Conservation (phyloP, 2,888 invertebrate genomes). For the Nymphalis polychloros region DNA sequence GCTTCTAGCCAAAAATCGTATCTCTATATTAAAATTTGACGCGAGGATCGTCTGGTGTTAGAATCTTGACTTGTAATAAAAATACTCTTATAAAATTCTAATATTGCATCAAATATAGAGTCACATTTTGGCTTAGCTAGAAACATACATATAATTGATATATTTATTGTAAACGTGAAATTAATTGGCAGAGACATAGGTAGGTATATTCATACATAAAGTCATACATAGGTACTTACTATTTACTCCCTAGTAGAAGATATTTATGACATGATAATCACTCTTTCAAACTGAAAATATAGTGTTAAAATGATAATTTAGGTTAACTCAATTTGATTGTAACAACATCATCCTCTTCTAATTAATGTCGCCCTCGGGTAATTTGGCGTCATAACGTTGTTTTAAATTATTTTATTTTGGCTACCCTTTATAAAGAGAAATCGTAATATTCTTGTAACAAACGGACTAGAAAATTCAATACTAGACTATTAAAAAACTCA, state of each 20-base stretch:
- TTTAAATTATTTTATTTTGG: slow-evolving; percentile 16
- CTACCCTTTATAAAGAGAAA: slow-evolving; percentile 1
- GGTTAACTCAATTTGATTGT: slow-evolving; percentile 18
- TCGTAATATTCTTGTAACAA: not conserved
- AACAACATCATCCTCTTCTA: slow-evolving; percentile 12
- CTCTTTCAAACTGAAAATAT: not conserved
- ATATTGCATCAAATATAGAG: no score
- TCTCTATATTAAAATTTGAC: no score
- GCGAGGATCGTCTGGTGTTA: no score
- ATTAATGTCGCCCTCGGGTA: slow-evolving; percentile 27
- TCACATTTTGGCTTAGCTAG: no score
- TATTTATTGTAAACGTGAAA: no score
- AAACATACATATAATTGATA: no score
- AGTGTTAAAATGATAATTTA: slow-evolving; percentile 7
- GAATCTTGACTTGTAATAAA: no score
- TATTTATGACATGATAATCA: not conserved
- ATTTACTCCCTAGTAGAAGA: no score
- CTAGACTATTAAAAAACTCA: not conserved
- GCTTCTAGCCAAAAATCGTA: no score
- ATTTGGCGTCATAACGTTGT: slow-evolving; percentile 17
- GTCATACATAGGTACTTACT: not conserved
- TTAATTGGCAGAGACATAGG: no score
- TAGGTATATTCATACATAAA: no score
- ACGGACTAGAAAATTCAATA: not conserved
- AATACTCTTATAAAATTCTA: no score